A percentile compares a stretch with the other conserved stretches of the same genome.
phyloP scores from a whole-genome alignment of 2,113 vertebrate species.

The Excalfactoria chinensis region DNA sequence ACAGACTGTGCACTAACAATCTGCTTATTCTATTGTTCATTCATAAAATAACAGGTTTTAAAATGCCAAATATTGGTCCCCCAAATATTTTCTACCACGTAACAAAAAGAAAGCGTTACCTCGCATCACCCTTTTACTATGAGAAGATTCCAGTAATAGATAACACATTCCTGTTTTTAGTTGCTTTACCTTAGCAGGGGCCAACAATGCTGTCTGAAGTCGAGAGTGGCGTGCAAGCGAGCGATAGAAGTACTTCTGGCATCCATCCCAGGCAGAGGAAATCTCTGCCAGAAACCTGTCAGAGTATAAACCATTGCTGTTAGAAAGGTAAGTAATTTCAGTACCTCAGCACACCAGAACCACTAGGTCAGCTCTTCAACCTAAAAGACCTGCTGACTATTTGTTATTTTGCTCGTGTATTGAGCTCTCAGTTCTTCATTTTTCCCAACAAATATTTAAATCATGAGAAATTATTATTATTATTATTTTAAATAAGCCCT shows the following conservation, averaged over 20 bases:
- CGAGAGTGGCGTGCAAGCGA: conserved; percentile 87
- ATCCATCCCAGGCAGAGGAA: conserved; percentile 88
- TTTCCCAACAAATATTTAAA: not conserved
- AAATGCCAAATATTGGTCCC: not conserved
- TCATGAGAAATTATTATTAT: not conserved
- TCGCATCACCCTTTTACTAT: not conserved
- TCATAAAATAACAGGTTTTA: not conserved
- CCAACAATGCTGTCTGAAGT: conserved; percentile 81
- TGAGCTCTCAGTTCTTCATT: not conserved
- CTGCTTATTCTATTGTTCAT: not conserved
- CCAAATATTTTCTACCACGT: not conserved
- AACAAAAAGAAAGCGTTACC: not conserved
- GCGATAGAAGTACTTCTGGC: conserved; percentile 95
- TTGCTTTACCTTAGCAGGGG: conserved; percentile 87
- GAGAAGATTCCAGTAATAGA: not conserved
- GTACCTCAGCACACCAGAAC: not conserved
- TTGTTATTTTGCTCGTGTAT: not conserved
- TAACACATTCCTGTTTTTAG: not conserved
- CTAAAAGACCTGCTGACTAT: not conserved
- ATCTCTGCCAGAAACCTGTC: conserved; percentile 88
- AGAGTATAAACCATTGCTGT: not conserved
- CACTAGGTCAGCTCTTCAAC: not conserved
- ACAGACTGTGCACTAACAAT: not conserved
- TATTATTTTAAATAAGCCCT: not conserved
- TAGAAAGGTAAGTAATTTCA: not conserved